phyloP scores from a whole-genome alignment of 2,113 vertebrate genomes.

The Oreochromis niloticus region DNA sequence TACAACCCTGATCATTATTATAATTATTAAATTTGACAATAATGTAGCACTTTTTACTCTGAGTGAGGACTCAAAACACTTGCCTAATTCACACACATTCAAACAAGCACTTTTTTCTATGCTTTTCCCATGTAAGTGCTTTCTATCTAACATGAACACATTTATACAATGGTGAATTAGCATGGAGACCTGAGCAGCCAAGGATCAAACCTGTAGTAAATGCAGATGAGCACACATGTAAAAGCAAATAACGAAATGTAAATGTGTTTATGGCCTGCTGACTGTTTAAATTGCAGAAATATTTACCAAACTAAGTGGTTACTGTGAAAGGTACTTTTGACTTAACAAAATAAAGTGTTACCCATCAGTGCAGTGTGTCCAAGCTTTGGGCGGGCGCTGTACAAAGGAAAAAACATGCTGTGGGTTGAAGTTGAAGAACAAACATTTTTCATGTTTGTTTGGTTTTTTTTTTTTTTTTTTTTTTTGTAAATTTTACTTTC shows the following conservation, averaged over 20 bases:
- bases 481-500: neutral
- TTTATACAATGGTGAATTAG: fast-evolving
- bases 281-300: neutral
- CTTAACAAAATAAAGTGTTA: neutral
- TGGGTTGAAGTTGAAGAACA: neutral
- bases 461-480: neutral
- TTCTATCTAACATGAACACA: neutral
- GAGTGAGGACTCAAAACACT: neutral
- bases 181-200: neutral
- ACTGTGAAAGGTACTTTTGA: neutral
- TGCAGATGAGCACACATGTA: neutral
- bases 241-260: neutral
- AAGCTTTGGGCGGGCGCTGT: neutral
- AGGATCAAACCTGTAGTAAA: neutral
- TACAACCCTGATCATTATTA: neutral
- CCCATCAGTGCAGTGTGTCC: neutral
- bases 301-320: fast-evolving
- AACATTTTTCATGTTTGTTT: neutral
- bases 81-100: fast-evolving
- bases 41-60: neutral
- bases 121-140: neutral
- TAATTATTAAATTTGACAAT: neutral
- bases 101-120: neutral
- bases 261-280: neutral
- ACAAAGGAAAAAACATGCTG: neutral